Evolutionary conservation across 2,888 invertebrate species (phyloP), one percentile per base, ranked within the genome.

Genomic region (Ypsolopha sequella): DNA sequence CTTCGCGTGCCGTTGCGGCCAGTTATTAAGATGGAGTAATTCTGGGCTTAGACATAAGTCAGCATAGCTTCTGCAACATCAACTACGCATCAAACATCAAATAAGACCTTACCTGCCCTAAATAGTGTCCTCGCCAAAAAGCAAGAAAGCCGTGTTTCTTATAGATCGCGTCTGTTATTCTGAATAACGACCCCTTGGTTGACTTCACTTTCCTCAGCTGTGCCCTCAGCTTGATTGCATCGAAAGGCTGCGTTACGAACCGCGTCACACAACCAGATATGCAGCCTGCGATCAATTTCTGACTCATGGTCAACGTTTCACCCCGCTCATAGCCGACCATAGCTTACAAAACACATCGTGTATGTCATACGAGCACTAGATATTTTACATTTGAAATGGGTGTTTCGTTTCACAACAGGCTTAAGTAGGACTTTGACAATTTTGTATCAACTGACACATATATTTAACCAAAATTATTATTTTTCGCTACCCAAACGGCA

Each of bases 41-140:
- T n/a, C 4, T 24, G 24, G 4, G 24, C 24, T 24, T 24, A 3
- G 24, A 24, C 24, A 24, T 24, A 24, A 24, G 24, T 24, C 24
- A 24, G 24, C 24, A 24, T 24, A 24, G 24, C 24, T 24, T 24
- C 24, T 24, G 24, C 4, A 24, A 4, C 24, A 24, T 4, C 4
- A 3, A 24, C 24, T 4, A 33, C 41, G n/a, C 7, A 1, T 14
- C 11, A 41, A 41, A 41, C 11, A 1, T 24, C 1, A 10, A 33
- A 11, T 7, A 7, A 9, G 10, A 6, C 1, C 38, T 78, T 54
- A 93, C 87, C 84, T 99, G 98, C 1, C 97, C 98, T 8, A 98
- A 92, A 56, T 93, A 85, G 73, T 98, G 98, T 0, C 98, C 99
- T 66, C 98, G 97, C 97, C 97, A 99, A 56, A 99, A 91, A 0